A percentile compares a stretch with the other conserved stretches of the same genome.
These are phyloP conservation scores for Nannoperca australis DNA, from an alignment of 2,797 vertebrate genomes.

Conservation along the genomic window DNA sequence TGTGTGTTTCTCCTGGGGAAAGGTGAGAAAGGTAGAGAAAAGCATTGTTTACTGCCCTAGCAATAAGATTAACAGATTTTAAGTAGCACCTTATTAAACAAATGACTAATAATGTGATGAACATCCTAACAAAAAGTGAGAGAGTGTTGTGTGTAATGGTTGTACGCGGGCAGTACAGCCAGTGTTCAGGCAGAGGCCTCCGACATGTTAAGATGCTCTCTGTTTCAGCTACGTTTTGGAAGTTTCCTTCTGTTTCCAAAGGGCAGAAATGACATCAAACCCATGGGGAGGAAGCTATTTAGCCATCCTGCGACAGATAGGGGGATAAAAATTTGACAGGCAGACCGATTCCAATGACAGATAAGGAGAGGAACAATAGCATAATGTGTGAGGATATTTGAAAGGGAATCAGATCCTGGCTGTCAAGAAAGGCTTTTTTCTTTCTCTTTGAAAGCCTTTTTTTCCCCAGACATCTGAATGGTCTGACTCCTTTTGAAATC, in stretches of 20 bases:
- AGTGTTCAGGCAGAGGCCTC: slow-evolving; percentile 5
- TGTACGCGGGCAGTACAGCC: neutral
- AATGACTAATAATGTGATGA: neutral
- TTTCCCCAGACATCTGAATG: slow-evolving; percentile 44
- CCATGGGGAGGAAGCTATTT: slow-evolving; percentile 62
- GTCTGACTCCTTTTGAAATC: slow-evolving; percentile 49
- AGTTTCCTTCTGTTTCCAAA: slow-evolving; percentile 61
- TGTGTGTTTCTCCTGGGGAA: neutral
- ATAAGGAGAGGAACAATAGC: slow-evolving; percentile 71
- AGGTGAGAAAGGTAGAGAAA: neutral
- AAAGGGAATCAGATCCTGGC: slow-evolving; percentile 65
- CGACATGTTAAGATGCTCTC: slow-evolving; percentile 43
- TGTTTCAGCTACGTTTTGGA: slow-evolving; percentile 47
- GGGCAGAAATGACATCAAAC: slow-evolving; percentile 74
- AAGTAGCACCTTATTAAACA: neutral
- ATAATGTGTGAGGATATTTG: slow-evolving; percentile 63
- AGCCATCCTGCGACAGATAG: slow-evolving; percentile 56
- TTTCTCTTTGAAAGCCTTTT: slow-evolving; percentile 48
- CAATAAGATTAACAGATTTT: neutral
- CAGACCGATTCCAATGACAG: slow-evolving; percentile 63
- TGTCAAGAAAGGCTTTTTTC: slow-evolving; percentile 53
- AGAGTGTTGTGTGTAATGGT: neutral
- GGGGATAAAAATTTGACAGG: slow-evolving; percentile 73
- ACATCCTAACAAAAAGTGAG: neutral
- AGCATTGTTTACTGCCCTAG: neutral